A percentile compares a stretch with the other conserved stretches of the same genome.
Evolutionary conservation across 2,888 invertebrate genomes (phyloP).

Genomic region (Keiferia lycopersicella): DNA sequence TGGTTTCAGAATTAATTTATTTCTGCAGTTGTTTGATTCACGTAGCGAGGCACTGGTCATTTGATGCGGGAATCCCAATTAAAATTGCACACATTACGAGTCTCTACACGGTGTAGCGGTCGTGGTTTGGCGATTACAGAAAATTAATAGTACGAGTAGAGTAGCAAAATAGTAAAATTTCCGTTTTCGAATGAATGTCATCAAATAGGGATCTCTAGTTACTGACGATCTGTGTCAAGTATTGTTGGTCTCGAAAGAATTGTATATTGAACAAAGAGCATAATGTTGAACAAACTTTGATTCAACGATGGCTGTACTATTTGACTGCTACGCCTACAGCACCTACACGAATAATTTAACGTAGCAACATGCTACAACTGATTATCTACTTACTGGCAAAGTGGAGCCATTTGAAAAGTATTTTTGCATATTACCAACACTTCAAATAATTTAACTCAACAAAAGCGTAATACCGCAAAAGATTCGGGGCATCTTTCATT

Average conservation of each 20-base stretch:
- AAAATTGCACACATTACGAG: not conserved
- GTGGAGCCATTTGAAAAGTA: not conserved
- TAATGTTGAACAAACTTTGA: too few species aligned
- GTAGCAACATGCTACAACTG: constrained; percentile 16
- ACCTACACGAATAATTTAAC: constrained; percentile 2
- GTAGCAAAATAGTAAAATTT: too few species aligned
- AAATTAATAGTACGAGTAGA: too few species aligned
- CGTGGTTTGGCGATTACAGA: not conserved
- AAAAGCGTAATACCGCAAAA: constrained; percentile 50
- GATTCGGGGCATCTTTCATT: constrained; percentile 56
- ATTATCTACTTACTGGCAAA: not conserved
- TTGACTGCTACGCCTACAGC: not conserved
- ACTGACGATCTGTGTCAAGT: too few species aligned
- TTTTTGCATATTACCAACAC: constrained; percentile 1
- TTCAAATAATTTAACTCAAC: constrained; percentile 28
- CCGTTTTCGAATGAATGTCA: too few species aligned
- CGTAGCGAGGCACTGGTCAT: not conserved
- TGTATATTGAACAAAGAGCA: too few species aligned
- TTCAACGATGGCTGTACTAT: not conserved
- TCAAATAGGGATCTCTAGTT: too few species aligned
- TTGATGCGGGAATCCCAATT: constrained; percentile 8
- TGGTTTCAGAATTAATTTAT: constrained; percentile 59
- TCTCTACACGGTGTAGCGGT: not conserved
- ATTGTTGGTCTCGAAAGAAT: too few species aligned
- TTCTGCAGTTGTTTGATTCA: constrained; percentile 39